These are phyloP conservation scores for Sebastes glaucus DNA, from an alignment of 2,797 vertebrate species.

Conservation along the genomic window DNA sequence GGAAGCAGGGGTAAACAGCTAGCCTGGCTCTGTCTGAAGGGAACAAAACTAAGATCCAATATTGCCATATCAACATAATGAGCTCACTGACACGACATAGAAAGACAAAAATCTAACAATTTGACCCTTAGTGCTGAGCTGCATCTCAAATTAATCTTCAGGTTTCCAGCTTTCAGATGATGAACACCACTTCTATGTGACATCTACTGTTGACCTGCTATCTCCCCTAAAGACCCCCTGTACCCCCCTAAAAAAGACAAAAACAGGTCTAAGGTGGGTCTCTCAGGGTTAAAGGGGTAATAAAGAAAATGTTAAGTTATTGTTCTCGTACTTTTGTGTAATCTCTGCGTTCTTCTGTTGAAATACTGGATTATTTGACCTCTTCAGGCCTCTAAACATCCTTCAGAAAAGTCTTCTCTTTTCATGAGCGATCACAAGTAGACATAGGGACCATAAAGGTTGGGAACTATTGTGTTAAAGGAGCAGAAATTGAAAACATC, in stretches of 20 bases:
- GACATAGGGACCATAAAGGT: neutral
- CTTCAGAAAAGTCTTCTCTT: neutral
- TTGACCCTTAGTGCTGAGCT: too few relatives aligned
- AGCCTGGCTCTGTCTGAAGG: neutral
- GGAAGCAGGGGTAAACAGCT: neutral
- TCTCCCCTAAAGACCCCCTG: too few relatives aligned
- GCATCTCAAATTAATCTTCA: too few relatives aligned
- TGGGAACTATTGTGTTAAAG: neutral
- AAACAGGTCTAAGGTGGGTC: accelerated
- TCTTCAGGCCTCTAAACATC: neutral
- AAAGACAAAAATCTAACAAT: neutral
- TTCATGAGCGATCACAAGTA: neutral
- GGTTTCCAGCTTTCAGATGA: too few relatives aligned
- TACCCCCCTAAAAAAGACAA: neutral
- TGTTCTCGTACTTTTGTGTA: neutral
- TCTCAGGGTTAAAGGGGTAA: neutral
- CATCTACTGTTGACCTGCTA: too few relatives aligned
- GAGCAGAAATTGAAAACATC: neutral
- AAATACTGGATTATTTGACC: neutral
- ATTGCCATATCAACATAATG: neutral
- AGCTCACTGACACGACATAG: neutral
- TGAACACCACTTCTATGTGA: too few relatives aligned
- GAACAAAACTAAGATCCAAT: neutral
- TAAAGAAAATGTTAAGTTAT: neutral
- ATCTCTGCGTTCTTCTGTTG: neutral